phyloP scores from a whole-genome alignment of 53 echinoderm and acorn worm genomes.

The Luidia sarsii region DNA sequence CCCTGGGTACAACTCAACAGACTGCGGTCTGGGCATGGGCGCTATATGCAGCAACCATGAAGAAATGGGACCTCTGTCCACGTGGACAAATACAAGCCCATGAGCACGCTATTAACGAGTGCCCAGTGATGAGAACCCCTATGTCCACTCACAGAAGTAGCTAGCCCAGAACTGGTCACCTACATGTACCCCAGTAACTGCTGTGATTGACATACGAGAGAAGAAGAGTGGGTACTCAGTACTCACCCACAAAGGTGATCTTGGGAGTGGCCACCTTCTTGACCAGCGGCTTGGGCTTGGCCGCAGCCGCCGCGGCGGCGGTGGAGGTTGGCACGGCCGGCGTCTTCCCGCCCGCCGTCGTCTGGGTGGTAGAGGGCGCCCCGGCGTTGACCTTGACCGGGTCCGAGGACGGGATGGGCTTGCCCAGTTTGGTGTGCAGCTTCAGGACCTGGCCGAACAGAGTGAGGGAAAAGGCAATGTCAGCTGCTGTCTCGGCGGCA shows the following conservation, averaged over 20 bases:
- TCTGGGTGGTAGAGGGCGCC: slow-evolving; percentile 54
- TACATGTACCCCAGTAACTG: too few relatives aligned
- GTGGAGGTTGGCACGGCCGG: slow-evolving; percentile 26
- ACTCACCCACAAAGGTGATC: slow-evolving; percentile 98
- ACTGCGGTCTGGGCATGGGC: too few relatives aligned
- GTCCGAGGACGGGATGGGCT: slow-evolving; percentile 97
- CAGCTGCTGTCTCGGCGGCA: too few relatives aligned
- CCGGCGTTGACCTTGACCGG: slow-evolving; percentile 81
- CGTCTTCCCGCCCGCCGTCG: slow-evolving; percentile 28
- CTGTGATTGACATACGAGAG: background rate
- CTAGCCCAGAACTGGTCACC: background rate
- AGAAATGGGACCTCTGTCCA: too few relatives aligned
- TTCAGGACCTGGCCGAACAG: slow-evolving; percentile 95
- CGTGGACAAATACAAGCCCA: too few relatives aligned
- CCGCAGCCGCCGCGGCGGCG: slow-evolving; percentile 38
- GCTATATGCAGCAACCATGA: too few relatives aligned
- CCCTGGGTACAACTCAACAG: too few relatives aligned
- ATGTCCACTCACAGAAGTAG: too few relatives aligned
- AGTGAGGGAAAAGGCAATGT: too few relatives aligned
- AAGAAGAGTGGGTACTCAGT: background rate
- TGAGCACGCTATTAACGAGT: too few relatives aligned
- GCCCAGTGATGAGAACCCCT: too few relatives aligned
- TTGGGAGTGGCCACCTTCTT: slow-evolving; percentile 92
- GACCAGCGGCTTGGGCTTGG: slow-evolving; percentile 60
- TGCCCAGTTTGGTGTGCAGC: slow-evolving; percentile 95